Conservation (phyloP, 2,797 vertebrate species). For the Ptychadena robeensis region DNA sequence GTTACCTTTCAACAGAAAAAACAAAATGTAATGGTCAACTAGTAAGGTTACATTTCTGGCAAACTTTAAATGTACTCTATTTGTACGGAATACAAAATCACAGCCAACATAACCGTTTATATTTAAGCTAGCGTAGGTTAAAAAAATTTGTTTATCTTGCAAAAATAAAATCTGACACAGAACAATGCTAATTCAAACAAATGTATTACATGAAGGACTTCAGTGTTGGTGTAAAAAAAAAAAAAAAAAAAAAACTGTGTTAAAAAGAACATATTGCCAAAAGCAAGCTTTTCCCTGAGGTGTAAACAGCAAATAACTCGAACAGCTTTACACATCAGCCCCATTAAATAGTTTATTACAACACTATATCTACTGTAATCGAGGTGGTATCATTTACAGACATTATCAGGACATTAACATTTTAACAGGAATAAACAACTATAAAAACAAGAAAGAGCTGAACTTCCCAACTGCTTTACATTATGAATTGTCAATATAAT, state of each 20-base stretch:
- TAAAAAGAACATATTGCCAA: conserved; percentile 79
- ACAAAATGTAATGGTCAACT: conserved; percentile 17
- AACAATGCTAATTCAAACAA: conserved; percentile 9
- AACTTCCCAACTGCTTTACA: conserved; percentile 86
- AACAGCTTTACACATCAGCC: conserved; percentile 91
- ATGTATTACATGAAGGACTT: conserved; percentile 22
- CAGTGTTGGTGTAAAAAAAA: conserved; percentile 27
- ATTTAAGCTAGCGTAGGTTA: background rate
- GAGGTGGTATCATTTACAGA: conserved; percentile 96
- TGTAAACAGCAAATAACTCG: conserved; percentile 88
- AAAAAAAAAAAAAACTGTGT: conserved; percentile 70
- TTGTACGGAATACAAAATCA: background rate
- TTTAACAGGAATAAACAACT: conserved; percentile 89
- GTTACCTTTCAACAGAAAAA: conserved; percentile 1
- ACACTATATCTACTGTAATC: conserved; percentile 97
- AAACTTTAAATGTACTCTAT: background rate
- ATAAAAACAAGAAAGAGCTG: conserved; percentile 94
- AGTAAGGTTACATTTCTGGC: conserved; percentile 17
- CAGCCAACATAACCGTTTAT: background rate
- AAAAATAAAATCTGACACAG: conserved; percentile 20
- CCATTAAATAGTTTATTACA: conserved; percentile 99
- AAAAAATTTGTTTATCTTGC: background rate
- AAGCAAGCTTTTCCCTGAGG: conserved; percentile 85
- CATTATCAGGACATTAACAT: conserved; percentile 87
- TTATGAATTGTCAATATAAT: conserved; percentile 83